A percentile compares a stretch with the other conserved stretches of the same genome.
Evolutionary conservation across 2,797 vertebrate species (phyloP).

Genomic region (Mallotus villosus): DNA sequence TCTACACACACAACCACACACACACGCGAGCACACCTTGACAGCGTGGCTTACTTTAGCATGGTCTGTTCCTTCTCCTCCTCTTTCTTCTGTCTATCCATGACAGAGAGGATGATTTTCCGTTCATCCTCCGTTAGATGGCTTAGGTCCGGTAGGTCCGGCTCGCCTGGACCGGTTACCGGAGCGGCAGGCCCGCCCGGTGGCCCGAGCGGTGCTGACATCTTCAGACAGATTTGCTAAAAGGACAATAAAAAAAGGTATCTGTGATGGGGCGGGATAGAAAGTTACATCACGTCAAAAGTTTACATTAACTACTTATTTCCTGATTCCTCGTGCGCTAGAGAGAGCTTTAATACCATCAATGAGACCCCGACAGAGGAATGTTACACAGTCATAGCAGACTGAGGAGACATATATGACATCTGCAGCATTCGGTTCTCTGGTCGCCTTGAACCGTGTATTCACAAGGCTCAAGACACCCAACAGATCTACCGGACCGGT

Average conservation of each 20-base stretch:
- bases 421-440: no score
- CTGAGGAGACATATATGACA: no score
- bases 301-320: neutral
- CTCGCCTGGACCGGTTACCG: constrained; percentile 45
- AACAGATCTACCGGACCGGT: no score
- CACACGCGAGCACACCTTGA: constrained; percentile 42
- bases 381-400: no score
- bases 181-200: constrained; percentile 75
- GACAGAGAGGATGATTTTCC: constrained; percentile 90
- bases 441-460: no score
- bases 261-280: neutral
- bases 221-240: constrained; percentile 57
- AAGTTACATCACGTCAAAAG: neutral
- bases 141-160: constrained; percentile 89
- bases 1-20: neutral
- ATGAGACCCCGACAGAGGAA: no score
- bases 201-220: constrained; percentile 85
- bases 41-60: constrained; percentile 83
- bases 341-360: no score
- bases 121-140: constrained; percentile 93
- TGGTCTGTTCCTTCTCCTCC: constrained; percentile 93
- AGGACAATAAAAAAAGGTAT: constrained; percentile 24
- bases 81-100: constrained; percentile 93
- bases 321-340: no score
- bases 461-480: no score